These are phyloP conservation scores for Mixornis gularis DNA, from an alignment of 2,113 vertebrate species.

Conservation along the genomic window DNA sequence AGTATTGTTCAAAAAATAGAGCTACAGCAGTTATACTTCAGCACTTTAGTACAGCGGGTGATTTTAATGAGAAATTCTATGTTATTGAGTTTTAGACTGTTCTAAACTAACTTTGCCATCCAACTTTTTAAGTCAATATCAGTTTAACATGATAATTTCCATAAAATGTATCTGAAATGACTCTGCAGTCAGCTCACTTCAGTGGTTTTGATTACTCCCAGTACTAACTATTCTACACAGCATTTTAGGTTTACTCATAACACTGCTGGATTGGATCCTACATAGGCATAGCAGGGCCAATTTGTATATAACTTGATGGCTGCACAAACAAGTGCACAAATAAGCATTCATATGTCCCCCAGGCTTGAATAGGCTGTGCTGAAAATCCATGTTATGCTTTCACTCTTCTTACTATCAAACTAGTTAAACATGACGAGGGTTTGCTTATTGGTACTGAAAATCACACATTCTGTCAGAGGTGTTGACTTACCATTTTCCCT, in stretches of 20 bases:
- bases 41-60: not conserved
- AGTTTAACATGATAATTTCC: not conserved
- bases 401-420: not conserved
- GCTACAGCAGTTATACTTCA: not conserved
- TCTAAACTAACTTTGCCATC: not conserved
- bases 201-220: conserved; percentile 4
- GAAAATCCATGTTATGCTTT: not conserved
- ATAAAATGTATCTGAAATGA: not conserved
- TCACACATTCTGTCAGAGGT: not conserved
- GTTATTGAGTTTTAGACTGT: not conserved
- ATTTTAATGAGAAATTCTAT: not conserved
- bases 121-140: not conserved
- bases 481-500: not conserved
- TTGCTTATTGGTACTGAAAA: not conserved
- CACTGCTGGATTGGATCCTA: not conserved
- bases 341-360: not conserved
- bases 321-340: not conserved
- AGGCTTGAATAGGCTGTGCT: not conserved
- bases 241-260: not conserved
- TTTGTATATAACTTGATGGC: not conserved
- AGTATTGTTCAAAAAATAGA: not conserved
- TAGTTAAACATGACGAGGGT: not conserved
- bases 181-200: not conserved
- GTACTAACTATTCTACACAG: not conserved
- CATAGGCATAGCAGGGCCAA: not conserved